Percentiles rank a stretch among this genome's conserved stretches.
Conservation (phyloP, 2,888 invertebrate genomes). For the Melanostoma mellinum region DNA sequence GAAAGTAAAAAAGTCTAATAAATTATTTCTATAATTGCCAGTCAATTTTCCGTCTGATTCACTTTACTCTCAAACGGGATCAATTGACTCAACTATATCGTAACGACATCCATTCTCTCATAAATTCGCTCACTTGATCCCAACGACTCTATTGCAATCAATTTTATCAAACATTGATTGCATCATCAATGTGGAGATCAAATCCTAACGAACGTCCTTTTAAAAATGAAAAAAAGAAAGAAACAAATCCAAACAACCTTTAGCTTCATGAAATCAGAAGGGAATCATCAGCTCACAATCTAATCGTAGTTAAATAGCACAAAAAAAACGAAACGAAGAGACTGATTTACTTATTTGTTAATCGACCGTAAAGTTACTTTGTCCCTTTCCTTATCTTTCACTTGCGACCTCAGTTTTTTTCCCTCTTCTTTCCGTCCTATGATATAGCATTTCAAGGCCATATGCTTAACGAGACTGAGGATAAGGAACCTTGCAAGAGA, state of each 20-base stretch:
- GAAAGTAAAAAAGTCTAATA: too few species aligned
- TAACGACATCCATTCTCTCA: neutral
- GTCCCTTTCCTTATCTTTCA: slow-evolving; percentile 40
- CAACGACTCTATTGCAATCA: slow-evolving; percentile 51
- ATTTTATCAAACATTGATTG: slow-evolving; percentile 71
- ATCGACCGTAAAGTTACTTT: slow-evolving; percentile 69
- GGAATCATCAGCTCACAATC: slow-evolving; percentile 17
- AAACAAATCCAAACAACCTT: slow-evolving; percentile 31
- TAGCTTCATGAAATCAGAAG: slow-evolving; percentile 14
- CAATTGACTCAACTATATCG: slow-evolving; percentile 11
- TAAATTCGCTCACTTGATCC: slow-evolving; percentile 14
- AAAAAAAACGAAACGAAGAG: slow-evolving; percentile 11
- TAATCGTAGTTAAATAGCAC: slow-evolving; percentile 33
- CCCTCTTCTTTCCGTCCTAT: neutral
- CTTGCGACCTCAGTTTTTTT: neutral
- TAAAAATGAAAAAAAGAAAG: neutral
- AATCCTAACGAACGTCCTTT: slow-evolving; percentile 34
- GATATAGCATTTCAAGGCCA: slow-evolving; percentile 32
- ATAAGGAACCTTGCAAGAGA: slow-evolving; percentile 1
- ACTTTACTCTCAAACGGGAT: neutral
- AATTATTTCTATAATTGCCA: neutral
- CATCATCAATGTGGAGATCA: slow-evolving; percentile 61
- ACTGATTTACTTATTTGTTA: slow-evolving; percentile 71
- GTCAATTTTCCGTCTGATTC: neutral
- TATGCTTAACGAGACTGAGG: slow-evolving; percentile 32